Percentiles rank a stretch among this genome's conserved stretches.
Conservation (phyloP, 2,888 invertebrate species). For the Parnassius apollo region DNA sequence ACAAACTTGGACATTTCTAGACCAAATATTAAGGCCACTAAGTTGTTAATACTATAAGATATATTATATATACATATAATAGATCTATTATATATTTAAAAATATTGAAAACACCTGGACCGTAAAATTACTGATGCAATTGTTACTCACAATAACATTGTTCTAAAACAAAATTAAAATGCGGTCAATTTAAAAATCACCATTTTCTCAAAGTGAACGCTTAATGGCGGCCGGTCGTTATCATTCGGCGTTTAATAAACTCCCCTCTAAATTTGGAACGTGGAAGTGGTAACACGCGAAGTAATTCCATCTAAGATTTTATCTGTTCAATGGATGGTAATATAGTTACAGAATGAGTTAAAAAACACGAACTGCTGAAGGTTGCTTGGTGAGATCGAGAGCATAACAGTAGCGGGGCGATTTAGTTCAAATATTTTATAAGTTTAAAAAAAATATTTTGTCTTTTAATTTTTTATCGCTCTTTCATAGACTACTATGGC, state of each 20-base stretch:
- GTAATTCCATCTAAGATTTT: slow-evolving; percentile 65
- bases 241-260: slow-evolving; percentile 42
- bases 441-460: too few species aligned
- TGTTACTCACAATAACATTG: slow-evolving; percentile 59
- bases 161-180: slow-evolving; percentile 45
- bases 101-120: slow-evolving; percentile 26
- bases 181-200: slow-evolving; percentile 30
- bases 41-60: slow-evolving; percentile 14
- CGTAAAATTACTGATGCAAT: slow-evolving; percentile 36
- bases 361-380: slow-evolving; percentile 52
- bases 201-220: slow-evolving; percentile 19
- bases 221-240: slow-evolving; percentile 29
- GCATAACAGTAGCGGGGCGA: slow-evolving; percentile 26
- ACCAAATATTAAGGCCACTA: too few species aligned
- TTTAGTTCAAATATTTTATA: neutral
- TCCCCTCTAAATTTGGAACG: slow-evolving; percentile 55
- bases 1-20: too few species aligned
- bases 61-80: too few species aligned
- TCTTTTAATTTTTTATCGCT: too few species aligned
- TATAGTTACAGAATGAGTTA: slow-evolving; percentile 63
- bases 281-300: slow-evolving; percentile 64
- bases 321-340: slow-evolving; percentile 76
- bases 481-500: too few species aligned
- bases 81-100: slow-evolving; percentile 42
- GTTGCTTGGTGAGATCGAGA: slow-evolving; percentile 36